phyloP scores from a whole-genome alignment of 2,797 vertebrate species.

The Liasis olivaceus region DNA sequence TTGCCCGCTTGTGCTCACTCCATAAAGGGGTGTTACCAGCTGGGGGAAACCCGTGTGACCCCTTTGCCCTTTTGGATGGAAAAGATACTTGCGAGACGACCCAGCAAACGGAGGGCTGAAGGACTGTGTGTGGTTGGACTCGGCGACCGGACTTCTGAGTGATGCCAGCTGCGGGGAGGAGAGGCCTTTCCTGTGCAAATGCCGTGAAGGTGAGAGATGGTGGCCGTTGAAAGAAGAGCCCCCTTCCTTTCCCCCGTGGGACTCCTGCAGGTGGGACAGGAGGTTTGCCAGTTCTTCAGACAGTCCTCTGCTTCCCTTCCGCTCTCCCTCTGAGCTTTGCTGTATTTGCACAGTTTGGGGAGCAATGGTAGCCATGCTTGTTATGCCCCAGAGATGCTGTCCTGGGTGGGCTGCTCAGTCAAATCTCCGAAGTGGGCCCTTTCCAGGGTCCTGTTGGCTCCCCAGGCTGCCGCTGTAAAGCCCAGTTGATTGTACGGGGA shows the following conservation, averaged over 20 bases:
- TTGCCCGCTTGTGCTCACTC: not conserved
- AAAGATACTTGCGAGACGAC: constrained; percentile 37
- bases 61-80: not conserved
- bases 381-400: not conserved
- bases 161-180: constrained; percentile 32
- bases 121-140: constrained; percentile 45
- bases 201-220: constrained; percentile 17
- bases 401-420: not conserved
- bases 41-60: no score
- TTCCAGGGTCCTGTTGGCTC: not conserved
- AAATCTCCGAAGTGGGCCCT: not conserved
- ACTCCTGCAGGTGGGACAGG: not conserved
- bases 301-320: not conserved
- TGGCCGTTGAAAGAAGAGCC: not conserved
- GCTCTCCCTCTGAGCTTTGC: not conserved
- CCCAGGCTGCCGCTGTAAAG: not conserved
- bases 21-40: accelerated
- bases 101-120: constrained; percentile 36
- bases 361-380: not conserved
- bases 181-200: constrained; percentile 42
- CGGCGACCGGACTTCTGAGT: not conserved
- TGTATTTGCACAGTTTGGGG: not conserved
- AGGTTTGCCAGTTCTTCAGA: not conserved
- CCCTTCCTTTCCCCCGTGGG: not conserved
- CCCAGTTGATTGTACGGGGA: not conserved